A percentile compares a stretch with the other conserved stretches of the same genome.
phyloP scores from a whole-genome alignment of 1,140 invertebrate species.

The Tetramorium parvispinum region DNA sequence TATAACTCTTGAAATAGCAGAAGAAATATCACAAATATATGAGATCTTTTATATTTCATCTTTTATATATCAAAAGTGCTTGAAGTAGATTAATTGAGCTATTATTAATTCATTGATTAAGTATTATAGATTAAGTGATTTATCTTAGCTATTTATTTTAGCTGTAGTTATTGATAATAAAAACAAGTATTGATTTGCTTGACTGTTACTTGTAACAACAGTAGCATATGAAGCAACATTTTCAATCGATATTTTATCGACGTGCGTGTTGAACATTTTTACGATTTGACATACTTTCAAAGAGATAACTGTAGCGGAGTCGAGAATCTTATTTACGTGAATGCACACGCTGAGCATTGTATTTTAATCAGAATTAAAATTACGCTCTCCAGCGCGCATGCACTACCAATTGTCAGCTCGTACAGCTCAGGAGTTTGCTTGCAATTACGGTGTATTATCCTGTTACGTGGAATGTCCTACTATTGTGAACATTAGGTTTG shows the following conservation, averaged over 20 bases:
- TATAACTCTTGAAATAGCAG: not conserved
- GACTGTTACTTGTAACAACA: not conserved
- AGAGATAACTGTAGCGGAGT: not conserved
- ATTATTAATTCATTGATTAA: no score
- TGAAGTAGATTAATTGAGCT: no score
- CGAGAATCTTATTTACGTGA: not conserved
- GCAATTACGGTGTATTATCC: slow-evolving; percentile 50
- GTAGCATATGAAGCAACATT: not conserved
- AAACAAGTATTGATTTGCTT: not conserved
- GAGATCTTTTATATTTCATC: not conserved
- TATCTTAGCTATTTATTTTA: no score
- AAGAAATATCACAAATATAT: not conserved
- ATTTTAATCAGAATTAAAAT: slow-evolving; percentile 47
- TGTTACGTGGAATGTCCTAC: slow-evolving; percentile 51
- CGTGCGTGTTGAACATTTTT: not conserved
- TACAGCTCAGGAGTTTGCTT: not conserved
- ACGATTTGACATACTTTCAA: not conserved
- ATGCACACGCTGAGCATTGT: slow-evolving; percentile 16
- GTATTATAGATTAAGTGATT: no score
- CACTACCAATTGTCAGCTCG: slow-evolving; percentile 14
- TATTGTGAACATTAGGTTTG: slow-evolving; percentile 41
- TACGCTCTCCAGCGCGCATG: not conserved
- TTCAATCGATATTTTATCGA: not conserved
- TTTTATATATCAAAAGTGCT: no score
- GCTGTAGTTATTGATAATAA: not conserved